phyloP scores from a whole-genome alignment of 2,888 invertebrate genomes.

The Cantharis rustica region DNA sequence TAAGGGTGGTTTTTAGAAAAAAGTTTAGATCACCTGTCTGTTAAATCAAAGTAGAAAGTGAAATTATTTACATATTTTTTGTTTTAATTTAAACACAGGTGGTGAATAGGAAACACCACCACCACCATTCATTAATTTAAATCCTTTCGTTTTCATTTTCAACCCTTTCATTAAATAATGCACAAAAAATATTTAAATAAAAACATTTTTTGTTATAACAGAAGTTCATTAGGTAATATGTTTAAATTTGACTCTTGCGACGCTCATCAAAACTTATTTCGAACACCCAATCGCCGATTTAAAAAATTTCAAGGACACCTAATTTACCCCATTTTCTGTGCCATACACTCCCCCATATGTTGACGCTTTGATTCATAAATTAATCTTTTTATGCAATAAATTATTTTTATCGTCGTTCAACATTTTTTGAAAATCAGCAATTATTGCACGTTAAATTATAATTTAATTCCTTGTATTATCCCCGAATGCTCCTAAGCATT shows the following conservation, averaged over 20 bases:
- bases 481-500: too few relatives aligned
- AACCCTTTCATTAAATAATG: not conserved
- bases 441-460: too few relatives aligned
- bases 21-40: constrained; percentile 32
- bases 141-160: constrained; percentile 8
- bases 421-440: too few relatives aligned
- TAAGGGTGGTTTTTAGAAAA: constrained; percentile 34
- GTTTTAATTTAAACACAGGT: constrained; percentile 28
- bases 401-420: not conserved
- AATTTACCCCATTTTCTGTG: constrained; percentile 29
- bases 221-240: not conserved
- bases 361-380: constrained; percentile 8
- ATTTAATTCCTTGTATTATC: too few relatives aligned
- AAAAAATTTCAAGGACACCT: constrained; percentile 23
- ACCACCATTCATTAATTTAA: not conserved
- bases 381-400: not conserved
- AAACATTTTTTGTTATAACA: not conserved
- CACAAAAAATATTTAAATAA: not conserved
- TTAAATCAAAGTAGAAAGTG: constrained; percentile 31
- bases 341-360: constrained; percentile 19
- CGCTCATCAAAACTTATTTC: constrained; percentile 24
- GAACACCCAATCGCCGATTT: constrained; percentile 12
- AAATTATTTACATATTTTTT: constrained; percentile 33
- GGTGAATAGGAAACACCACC: constrained; percentile 4
- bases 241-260: not conserved